A percentile compares a stretch with the other conserved stretches of the same genome.
These are phyloP conservation scores for Phorcus lineatus DNA, from an alignment of 2,888 invertebrate genomes.

Conservation along the genomic window DNA sequence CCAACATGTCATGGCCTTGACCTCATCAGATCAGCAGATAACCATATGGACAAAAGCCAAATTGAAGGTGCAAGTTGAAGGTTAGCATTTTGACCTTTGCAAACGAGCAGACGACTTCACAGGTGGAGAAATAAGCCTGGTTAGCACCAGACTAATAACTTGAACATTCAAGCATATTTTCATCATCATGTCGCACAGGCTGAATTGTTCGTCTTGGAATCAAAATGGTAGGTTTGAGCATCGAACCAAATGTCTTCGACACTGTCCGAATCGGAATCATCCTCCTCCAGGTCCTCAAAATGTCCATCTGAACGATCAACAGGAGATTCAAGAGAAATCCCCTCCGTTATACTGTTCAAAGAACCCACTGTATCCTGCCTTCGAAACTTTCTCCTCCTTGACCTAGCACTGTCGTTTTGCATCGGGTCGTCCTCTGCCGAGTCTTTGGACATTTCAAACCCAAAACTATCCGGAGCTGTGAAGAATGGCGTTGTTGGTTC, in stretches of 20 bases:
- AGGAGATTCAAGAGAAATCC: slow-evolving; percentile 22
- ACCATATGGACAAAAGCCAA: no score
- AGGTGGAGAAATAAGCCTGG: background rate
- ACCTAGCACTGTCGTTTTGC: background rate
- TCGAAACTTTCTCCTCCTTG: background rate
- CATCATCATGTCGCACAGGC: background rate
- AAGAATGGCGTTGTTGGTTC: slow-evolving; percentile 31
- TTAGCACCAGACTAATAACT: slow-evolving; percentile 6
- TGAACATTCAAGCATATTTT: background rate
- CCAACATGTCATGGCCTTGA: no score
- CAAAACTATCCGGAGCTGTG: slow-evolving; percentile 20
- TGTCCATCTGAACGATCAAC: background rate
- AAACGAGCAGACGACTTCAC: background rate
- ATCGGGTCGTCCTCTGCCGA: background rate
- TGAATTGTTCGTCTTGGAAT: background rate
- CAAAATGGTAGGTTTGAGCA: slow-evolving; percentile 3
- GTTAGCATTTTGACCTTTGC: background rate
- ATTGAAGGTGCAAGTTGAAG: no score
- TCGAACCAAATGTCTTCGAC: slow-evolving; percentile 26
- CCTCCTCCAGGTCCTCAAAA: background rate
- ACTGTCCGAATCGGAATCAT: background rate
- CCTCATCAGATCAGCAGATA: no score
- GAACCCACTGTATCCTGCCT: slow-evolving; percentile 20
- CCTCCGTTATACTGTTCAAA: slow-evolving; percentile 25
- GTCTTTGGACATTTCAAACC: background rate